Base-by-base conservation (phyloP, 1,140 invertebrate genomes). In the Procambarus virginalis region DNA sequence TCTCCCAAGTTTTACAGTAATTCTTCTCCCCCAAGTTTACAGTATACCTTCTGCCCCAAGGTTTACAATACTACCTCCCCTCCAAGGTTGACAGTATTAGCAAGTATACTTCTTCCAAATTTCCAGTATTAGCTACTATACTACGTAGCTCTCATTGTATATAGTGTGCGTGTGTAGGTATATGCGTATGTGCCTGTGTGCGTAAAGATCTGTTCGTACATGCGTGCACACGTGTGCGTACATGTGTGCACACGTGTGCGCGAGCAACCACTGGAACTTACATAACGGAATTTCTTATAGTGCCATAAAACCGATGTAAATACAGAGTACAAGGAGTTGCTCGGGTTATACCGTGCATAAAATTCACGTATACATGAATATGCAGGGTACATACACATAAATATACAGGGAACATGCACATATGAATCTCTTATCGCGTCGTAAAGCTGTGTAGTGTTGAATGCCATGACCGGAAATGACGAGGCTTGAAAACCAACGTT, bases 121-220 rank as follows among this genome's bases (percentile, higher is more conserved):
- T 34, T 34, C 34, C 34, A 34, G 34, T 34, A 34, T 34, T 34
- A 34, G 34, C 34, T 34, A n/a, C n/a, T n/a, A n/a, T n/a, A n/a
- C n/a, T n/a, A 34, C 34, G 34, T 34, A 34, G 34, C 34, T 34
- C 34, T 34, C 34, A 34, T 34, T 34, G 34, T 58, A 2, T 58
- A 58, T 58, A 58, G 22, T 80, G 22, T 80, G 22, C 55, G 22
- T 80, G 22, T 80, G 22, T 80, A 58, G 17, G 22, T 80, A 68
- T 68, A 68, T 68, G 20, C 20, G 20, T 68, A 68, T 68, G 20
- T 68, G 20, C 20, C 12, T 68, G 20, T 68, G 20, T 68, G 20
- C 20, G 20, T 68, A 68, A 17, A 68, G 3, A 68, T 68, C 12
- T 68, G 20, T 68, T n/a, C n/a, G n/a, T n/a, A n/a, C n/a, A n/a